Conservation (phyloP, 2,113 vertebrate genomes). For the Lethenteron camtschaticum region DNA sequence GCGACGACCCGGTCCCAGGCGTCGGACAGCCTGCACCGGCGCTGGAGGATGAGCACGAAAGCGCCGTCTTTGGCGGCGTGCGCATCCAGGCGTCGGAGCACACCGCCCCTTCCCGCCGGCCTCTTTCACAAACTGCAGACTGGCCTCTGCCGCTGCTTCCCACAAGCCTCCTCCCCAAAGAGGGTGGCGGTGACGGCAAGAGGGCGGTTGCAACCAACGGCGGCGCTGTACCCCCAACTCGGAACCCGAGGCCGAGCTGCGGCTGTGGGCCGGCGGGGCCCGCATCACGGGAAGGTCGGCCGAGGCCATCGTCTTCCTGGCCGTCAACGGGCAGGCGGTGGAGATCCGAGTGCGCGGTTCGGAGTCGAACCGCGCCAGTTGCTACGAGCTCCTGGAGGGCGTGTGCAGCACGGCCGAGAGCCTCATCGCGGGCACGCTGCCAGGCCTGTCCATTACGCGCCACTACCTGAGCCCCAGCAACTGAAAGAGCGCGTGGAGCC, state of each 20-base stretch:
- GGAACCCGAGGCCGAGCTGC: slow-evolving; percentile 54
- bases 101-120: slow-evolving; percentile 67
- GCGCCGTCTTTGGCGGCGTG: slow-evolving; percentile 62
- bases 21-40: slow-evolving; percentile 63
- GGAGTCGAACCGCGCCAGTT: slow-evolving; percentile 51
- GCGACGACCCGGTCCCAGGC: not conserved
- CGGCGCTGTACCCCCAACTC: slow-evolving; percentile 27
- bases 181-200: too few relatives aligned
- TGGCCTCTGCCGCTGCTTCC: slow-evolving; percentile 81
- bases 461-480: slow-evolving; percentile 91
- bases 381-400: slow-evolving; percentile 67
- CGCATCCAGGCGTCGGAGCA: slow-evolving; percentile 78
- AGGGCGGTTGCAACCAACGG: not conserved
- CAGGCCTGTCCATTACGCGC: slow-evolving; percentile 57
- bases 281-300: slow-evolving; percentile 47
- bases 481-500: slow-evolving; percentile 71
- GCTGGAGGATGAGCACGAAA: slow-evolving; percentile 63
- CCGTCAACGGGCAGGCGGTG: slow-evolving; percentile 89
- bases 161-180: slow-evolving; percentile 22
- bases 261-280: slow-evolving; percentile 71
- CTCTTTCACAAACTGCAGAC: slow-evolving; percentile 96
- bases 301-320: slow-evolving; percentile 69
- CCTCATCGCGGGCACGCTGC: slow-evolving; percentile 59
- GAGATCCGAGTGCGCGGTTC: slow-evolving; percentile 74
- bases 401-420: slow-evolving; percentile 72